These are phyloP conservation scores for Nymphalis urticae DNA, from an alignment of 2,888 invertebrate genomes.

Conservation along the genomic window DNA sequence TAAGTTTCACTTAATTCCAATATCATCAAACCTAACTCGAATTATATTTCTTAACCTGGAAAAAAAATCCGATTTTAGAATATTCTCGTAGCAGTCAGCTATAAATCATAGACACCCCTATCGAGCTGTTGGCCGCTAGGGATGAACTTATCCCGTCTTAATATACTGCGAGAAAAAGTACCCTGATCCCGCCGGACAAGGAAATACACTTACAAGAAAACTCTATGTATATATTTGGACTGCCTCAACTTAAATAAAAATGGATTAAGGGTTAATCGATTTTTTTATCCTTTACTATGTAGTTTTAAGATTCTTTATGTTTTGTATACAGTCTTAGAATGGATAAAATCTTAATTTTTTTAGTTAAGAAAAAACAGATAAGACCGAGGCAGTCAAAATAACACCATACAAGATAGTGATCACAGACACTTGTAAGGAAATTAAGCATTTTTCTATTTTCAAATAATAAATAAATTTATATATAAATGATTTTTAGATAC, in stretches of 20 bases:
- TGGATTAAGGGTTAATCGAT: not conserved
- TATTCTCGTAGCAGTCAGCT: constrained; percentile 19
- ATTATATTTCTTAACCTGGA: too few relatives aligned
- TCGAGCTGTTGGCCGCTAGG: constrained; percentile 44
- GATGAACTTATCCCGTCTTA: constrained; percentile 66
- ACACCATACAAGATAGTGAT: too few relatives aligned
- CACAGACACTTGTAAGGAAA: too few relatives aligned
- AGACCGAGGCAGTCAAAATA: too few relatives aligned
- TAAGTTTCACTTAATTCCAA: too few relatives aligned
- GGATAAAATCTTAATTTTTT: too few relatives aligned
- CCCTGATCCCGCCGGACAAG: constrained; percentile 60
- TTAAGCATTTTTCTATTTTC: too few relatives aligned
- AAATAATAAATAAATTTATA: too few relatives aligned
- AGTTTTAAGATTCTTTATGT: too few relatives aligned
- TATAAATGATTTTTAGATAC: not conserved
- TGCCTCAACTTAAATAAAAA: constrained; percentile 8
- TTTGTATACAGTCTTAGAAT: too few relatives aligned
- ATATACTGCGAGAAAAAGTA: constrained; percentile 76
- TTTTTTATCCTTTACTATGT: not conserved
- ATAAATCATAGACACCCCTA: constrained; percentile 69
- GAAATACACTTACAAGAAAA: constrained; percentile 49
- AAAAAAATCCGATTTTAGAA: not conserved
- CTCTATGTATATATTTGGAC: constrained; percentile 29
- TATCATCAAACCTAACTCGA: too few relatives aligned
- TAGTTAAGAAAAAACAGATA: too few relatives aligned